These are phyloP conservation scores for Neodiprion pinetum DNA, from an alignment of 1,140 invertebrate genomes.

Conservation along the genomic window DNA sequence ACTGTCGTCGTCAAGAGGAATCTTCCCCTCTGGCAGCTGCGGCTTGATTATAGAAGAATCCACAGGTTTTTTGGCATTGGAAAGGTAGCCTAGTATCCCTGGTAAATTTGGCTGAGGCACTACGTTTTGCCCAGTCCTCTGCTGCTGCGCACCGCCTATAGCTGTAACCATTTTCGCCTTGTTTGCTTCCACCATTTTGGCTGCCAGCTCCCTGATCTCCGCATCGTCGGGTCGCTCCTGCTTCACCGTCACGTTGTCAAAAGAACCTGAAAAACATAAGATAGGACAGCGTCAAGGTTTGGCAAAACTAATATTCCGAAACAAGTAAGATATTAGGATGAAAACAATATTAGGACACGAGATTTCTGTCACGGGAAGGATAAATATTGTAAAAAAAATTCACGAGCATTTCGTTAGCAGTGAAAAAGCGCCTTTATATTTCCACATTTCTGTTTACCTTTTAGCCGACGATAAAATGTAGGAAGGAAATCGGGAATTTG, in stretches of 20 bases:
- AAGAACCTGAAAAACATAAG: slow-evolving; percentile 37
- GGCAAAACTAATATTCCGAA: not conserved
- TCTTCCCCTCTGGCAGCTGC: slow-evolving; percentile 53
- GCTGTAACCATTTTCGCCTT: slow-evolving; percentile 72
- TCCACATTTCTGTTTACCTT: too few species aligned
- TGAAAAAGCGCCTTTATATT: too few species aligned
- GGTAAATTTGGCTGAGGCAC: slow-evolving; percentile 48
- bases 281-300: slow-evolving; percentile 12
- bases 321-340: too few species aligned
- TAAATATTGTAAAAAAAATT: too few species aligned
- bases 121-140: slow-evolving; percentile 25
- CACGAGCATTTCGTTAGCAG: too few species aligned
- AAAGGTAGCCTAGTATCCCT: slow-evolving; percentile 69
- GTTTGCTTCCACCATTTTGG: slow-evolving; percentile 86
- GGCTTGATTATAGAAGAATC: slow-evolving; percentile 25
- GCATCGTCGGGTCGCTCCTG: slow-evolving; percentile 84
- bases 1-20: slow-evolving; percentile 76
- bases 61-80: slow-evolving; percentile 50
- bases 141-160: slow-evolving; percentile 53
- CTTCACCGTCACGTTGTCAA: slow-evolving; percentile 68
- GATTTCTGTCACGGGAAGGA: too few species aligned
- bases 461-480: too few species aligned
- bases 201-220: slow-evolving; percentile 83
- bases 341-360: too few species aligned
- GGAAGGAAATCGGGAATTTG: too few species aligned